Evolutionary conservation across 2,888 invertebrate species (phyloP).

Genomic region (Drosophila nr. perissopoda): DNA sequence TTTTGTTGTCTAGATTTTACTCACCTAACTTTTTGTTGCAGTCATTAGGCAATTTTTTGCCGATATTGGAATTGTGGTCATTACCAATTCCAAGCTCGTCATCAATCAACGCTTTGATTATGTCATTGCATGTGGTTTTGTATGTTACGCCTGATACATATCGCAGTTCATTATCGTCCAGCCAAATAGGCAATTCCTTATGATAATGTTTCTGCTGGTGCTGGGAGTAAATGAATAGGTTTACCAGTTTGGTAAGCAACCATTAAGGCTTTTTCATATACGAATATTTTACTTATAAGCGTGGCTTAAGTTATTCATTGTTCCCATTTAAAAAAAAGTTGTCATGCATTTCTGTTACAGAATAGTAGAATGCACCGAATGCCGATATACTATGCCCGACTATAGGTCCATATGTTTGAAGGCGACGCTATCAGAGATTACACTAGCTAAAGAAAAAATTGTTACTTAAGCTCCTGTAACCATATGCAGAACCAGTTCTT

Average conservation of each 20-base stretch:
- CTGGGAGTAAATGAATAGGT: slow-evolving; percentile 21
- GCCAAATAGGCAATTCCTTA: slow-evolving; percentile 84
- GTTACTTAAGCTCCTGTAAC: too few species aligned
- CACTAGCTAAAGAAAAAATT: neutral
- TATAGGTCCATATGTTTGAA: neutral
- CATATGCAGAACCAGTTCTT: neutral
- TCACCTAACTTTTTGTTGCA: slow-evolving; percentile 21
- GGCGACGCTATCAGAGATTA: neutral
- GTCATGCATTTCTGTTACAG: neutral
- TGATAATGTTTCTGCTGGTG: slow-evolving; percentile 75
- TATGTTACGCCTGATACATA: slow-evolving; percentile 84
- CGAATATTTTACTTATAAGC: neutral
- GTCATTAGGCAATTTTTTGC: slow-evolving; percentile 18
- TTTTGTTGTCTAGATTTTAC: slow-evolving; percentile 10
- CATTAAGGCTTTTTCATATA: neutral
- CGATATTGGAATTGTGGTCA: slow-evolving; percentile 50
- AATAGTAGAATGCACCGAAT: too few species aligned
- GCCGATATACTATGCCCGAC: neutral
- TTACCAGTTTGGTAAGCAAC: slow-evolving; percentile 7
- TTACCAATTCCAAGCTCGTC: slow-evolving; percentile 81
- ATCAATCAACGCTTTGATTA: slow-evolving; percentile 84
- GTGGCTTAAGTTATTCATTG: neutral
- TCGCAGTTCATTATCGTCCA: slow-evolving; percentile 81
- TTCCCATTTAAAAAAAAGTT: neutral
- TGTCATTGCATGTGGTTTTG: slow-evolving; percentile 84